Base-by-base conservation (phyloP, 2,888 invertebrate genomes). In the Drosophila mulleri region DNA sequence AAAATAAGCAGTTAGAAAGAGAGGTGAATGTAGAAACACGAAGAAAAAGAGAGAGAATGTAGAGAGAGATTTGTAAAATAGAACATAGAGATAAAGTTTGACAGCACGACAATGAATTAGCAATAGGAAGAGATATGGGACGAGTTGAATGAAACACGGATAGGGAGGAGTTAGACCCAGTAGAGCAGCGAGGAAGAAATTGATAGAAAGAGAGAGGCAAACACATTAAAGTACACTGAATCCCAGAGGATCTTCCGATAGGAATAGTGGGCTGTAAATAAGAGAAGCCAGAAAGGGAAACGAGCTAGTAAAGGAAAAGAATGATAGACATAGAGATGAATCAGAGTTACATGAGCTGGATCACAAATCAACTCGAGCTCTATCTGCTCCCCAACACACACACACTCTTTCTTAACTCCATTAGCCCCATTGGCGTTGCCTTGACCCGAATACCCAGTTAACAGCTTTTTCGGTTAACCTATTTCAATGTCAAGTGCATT, bases 401-500 rank as follows among this genome's bases (percentile, higher is more conserved):
- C 7, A 18, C 11, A 8, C 32, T 16, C 12, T 26, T 37, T 12
- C 6, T 8, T 2, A 29, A 3, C 47, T 35, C n/a, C 3, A 2
- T 4, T 16, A 14, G 20, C 8, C 18, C 41, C 45, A 18, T 23
- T 23, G n/a, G 18, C 7, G n/a, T 48, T 44, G 48, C 70, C 64
- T 69, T 76, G 75, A 69, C 75, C 69, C 45, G 44, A 48, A 60
- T 68, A 47, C 11, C 26, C 53, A 75, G 50, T 35, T 54, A 9
- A 35, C n/a, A 26, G 58, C 44, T 26, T 35, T 32, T 32, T n/a
- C 35, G 41, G 47, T 12, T 5, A 26, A 32, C 20, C 18, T 6
- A 26, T 57, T 58, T 68, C 75, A 75, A 61, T 68, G 75, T 56
- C 61, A 75, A 64, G 68, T 58, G 59, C 56, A 57, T 18, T 44